Evolutionary conservation across 2,113 vertebrate genomes (phyloP).

Genomic region (Pachyramphus minor): DNA sequence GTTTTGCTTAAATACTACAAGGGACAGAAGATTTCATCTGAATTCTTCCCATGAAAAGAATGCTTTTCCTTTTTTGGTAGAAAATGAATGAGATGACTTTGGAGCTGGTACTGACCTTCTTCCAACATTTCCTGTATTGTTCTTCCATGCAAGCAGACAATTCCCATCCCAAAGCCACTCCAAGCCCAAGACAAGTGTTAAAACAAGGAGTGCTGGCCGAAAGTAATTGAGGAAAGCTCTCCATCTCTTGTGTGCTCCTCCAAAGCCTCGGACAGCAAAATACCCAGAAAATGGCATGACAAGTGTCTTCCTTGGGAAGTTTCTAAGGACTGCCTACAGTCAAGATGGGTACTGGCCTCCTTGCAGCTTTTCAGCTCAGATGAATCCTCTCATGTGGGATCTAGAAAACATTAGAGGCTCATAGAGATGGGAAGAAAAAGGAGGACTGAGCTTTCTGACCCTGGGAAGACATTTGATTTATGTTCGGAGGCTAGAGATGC

Average conservation of each 20-base stretch:
- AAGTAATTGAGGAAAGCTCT: neutral
- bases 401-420: neutral
- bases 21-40: neutral
- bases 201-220: neutral
- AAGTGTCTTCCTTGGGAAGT: neutral
- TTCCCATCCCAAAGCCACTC: neutral
- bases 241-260: neutral
- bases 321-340: neutral
- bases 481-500: neutral
- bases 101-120: neutral
- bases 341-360: neutral
- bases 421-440: neutral
- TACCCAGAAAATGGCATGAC: neutral
- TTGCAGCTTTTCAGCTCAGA: neutral
- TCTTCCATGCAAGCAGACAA: neutral
- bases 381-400: neutral
- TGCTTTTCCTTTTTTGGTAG: neutral
- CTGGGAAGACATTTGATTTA: neutral
- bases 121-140: neutral
- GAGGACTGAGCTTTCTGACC: neutral
- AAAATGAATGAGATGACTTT: neutral
- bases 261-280: neutral
- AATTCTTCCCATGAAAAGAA: neutral
- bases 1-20: neutral
- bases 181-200: neutral